Percentiles rank a stretch among this genome's conserved stretches.
These are phyloP conservation scores for Rana temporaria DNA, from an alignment of 2,113 vertebrate species.

Conservation along the genomic window DNA sequence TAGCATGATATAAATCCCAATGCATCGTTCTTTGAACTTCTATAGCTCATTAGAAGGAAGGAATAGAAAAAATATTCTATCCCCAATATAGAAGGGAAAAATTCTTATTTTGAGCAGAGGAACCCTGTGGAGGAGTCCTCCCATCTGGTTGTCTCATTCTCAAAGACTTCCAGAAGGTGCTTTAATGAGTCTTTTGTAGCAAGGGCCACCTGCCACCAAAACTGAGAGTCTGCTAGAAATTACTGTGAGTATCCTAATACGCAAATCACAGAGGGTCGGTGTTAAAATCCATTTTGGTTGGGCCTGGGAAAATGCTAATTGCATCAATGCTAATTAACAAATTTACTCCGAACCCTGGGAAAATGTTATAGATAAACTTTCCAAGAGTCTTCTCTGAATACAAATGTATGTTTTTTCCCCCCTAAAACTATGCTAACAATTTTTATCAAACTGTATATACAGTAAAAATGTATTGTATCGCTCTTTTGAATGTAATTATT, in stretches of 20 bases:
- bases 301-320: constrained; percentile 54
- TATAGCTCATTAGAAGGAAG: constrained; percentile 69
- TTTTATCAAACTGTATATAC: no score
- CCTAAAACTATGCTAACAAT: no score
- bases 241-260: constrained; percentile 72
- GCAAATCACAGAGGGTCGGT: constrained; percentile 61
- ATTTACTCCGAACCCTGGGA: constrained; percentile 43
- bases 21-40: constrained; percentile 74
- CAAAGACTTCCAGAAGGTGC: constrained; percentile 80
- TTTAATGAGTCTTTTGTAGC: constrained; percentile 81
- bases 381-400: not conserved
- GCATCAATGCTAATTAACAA: constrained; percentile 47
- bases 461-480: no score
- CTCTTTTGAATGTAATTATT: no score
- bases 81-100: constrained; percentile 75
- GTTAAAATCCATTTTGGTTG: constrained; percentile 74
- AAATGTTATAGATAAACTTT: constrained; percentile 40
- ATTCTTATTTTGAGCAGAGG: constrained; percentile 73
- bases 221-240: constrained; percentile 76
- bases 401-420: not conserved
- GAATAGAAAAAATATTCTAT: constrained; percentile 66
- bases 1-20: constrained; percentile 75
- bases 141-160: constrained; percentile 80
- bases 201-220: constrained; percentile 78
- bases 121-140: constrained; percentile 74